These are phyloP conservation scores for Rissa tridactyla DNA, from an alignment of 2,113 vertebrate species.

Conservation along the genomic window DNA sequence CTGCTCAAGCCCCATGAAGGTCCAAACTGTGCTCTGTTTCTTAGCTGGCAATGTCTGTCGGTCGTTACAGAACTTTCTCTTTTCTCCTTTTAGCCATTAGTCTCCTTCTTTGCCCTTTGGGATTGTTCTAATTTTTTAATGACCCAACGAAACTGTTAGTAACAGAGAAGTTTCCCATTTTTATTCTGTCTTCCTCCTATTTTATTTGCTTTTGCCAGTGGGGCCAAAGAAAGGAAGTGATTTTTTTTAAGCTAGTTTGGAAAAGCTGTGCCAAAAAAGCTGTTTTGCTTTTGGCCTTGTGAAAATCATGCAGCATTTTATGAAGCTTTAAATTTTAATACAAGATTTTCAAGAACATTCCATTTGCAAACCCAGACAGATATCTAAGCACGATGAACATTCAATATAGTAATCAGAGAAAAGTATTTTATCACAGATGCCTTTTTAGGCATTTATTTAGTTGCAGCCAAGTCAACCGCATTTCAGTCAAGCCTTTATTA, in stretches of 20 bases:
- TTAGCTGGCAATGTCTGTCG: neutral
- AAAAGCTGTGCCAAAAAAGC: neutral
- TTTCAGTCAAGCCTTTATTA: neutral
- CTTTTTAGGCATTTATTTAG: neutral
- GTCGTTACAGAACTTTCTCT: neutral
- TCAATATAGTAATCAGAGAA: neutral
- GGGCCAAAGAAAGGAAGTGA: neutral
- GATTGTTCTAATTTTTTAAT: neutral
- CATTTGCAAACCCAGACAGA: neutral
- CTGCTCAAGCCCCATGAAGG: neutral
- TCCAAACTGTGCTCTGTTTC: neutral
- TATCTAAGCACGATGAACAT: neutral
- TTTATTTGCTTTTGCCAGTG: constrained; percentile 20
- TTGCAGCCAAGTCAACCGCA: neutral
- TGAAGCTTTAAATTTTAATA: constrained; percentile 25
- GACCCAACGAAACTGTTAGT: neutral
- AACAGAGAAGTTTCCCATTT: neutral
- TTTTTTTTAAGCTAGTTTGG: neutral
- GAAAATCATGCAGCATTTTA: constrained; percentile 4
- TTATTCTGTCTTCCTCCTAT: neutral
- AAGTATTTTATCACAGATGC: neutral
- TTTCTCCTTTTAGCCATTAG: neutral
- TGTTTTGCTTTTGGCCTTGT: neutral
- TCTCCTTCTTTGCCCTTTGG: neutral
- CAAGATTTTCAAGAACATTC: neutral